Conservation (phyloP, 2,797 vertebrate species). For the Crypturellus tataupa region DNA sequence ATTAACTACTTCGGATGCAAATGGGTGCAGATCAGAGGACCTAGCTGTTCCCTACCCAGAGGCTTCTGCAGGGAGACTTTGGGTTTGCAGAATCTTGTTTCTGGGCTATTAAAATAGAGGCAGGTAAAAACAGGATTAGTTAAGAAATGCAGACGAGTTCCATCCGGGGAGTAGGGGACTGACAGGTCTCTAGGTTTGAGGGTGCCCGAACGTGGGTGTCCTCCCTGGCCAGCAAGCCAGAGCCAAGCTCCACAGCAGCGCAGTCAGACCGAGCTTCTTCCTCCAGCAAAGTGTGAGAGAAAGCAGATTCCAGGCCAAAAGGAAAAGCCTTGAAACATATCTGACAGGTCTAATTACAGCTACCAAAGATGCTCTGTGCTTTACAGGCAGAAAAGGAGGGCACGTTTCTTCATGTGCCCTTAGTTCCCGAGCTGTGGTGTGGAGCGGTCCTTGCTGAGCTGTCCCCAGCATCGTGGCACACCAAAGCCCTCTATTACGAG, state of each 20-base stretch:
- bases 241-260: not conserved
- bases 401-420: not conserved
- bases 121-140: not conserved
- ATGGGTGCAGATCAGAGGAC: not conserved
- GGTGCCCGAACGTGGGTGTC: rapidly evolving
- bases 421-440: not conserved
- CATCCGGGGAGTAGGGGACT: not conserved
- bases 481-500: not conserved
- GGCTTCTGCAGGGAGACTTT: not conserved
- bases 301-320: not conserved
- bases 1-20: not conserved
- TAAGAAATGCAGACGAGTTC: not conserved
- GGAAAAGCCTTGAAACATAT: not conserved
- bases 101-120: not conserved
- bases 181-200: rapidly evolving
- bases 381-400: not conserved
- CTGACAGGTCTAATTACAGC: not conserved
- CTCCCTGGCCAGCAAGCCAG: rapidly evolving
- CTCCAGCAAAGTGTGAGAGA: not conserved
- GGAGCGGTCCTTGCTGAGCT: not conserved
- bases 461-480: rapidly evolving
- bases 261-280: not conserved
- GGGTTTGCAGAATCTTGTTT: not conserved
- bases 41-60: not conserved
- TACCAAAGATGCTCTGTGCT: not conserved